Percentiles rank a stretch among this genome's conserved stretches.
These are phyloP conservation scores for Drosophila testacea DNA, from an alignment of 2,888 invertebrate species.

Conservation along the genomic window DNA sequence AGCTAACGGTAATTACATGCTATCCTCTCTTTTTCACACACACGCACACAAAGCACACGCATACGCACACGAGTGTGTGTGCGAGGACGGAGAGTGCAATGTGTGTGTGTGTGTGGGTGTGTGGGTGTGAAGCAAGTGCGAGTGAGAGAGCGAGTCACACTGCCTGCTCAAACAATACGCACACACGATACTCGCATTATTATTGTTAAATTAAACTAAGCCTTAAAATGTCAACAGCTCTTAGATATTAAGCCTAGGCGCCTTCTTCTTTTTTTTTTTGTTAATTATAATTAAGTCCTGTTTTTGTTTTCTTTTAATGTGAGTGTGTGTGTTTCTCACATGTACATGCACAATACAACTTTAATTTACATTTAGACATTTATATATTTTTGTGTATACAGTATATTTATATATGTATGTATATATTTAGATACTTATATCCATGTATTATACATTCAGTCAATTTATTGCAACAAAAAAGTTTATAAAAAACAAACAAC, in stretches of 20 bases:
- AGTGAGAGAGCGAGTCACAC: conserved; percentile 13
- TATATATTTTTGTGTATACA: conserved; percentile 38
- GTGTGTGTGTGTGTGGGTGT: conserved; percentile 27
- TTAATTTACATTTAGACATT: conserved; percentile 63
- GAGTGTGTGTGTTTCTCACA: conserved; percentile 21
- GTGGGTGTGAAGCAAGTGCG: neutral
- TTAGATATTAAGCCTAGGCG: conserved; percentile 38
- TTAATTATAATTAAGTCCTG: conserved; percentile 3
- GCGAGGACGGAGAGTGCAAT: conserved; percentile 64
- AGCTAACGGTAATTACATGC: conserved; percentile 46
- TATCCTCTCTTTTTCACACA: conserved; percentile 22
- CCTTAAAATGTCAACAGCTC: conserved; percentile 41
- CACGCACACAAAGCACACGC: conserved; percentile 29
- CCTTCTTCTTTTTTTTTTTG: neutral
- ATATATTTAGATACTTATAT: conserved; percentile 30
- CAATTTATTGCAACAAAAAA: conserved; percentile 72
- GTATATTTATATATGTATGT: conserved; percentile 17
- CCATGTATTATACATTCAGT: conserved; percentile 66
- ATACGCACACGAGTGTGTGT: conserved; percentile 30
- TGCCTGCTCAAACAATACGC: conserved; percentile 30
- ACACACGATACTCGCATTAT: conserved; percentile 18
- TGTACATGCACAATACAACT: conserved; percentile 36
- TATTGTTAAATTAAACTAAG: conserved; percentile 41
- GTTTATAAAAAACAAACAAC: conserved; percentile 23
- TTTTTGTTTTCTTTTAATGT: conserved; percentile 9